These are phyloP conservation scores for Microchrysa polita DNA, from an alignment of 2,888 invertebrate genomes.

Conservation along the genomic window DNA sequence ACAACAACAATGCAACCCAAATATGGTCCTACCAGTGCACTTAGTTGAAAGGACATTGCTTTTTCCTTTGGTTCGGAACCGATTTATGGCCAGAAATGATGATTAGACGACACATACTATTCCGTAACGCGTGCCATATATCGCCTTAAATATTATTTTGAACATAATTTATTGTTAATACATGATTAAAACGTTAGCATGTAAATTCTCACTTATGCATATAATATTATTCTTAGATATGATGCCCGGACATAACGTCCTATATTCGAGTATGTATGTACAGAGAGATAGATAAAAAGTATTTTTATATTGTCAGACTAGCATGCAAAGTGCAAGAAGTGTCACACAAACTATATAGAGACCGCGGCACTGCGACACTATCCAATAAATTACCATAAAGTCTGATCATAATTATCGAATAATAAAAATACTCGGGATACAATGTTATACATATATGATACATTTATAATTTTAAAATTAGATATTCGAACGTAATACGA, in stretches of 20 bases:
- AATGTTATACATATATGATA: constrained; percentile 41
- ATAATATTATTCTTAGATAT: constrained; percentile 25
- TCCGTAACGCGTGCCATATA: background rate
- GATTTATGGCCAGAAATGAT: too few species aligned
- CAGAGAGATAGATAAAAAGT: constrained; percentile 13
- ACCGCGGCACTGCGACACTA: too few species aligned
- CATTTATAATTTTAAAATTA: constrained; percentile 2
- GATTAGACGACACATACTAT: too few species aligned
- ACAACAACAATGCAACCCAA: constrained; percentile 59
- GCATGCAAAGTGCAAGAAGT: background rate
- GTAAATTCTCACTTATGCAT: constrained; percentile 1
- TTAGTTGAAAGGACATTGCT: background rate
- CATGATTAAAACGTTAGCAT: constrained; percentile 45
- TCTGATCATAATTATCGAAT: constrained; percentile 44
- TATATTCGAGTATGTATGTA: too few species aligned
- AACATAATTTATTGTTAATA: constrained; percentile 41
- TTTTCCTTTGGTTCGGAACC: too few species aligned
- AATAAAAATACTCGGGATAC: constrained; percentile 42
- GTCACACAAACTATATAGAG: constrained; percentile 4
- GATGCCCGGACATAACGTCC: background rate
- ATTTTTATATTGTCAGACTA: constrained; percentile 1
- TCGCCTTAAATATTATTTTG: constrained; percentile 4
- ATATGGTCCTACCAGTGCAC: constrained; percentile 57
- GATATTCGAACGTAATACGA: too few species aligned
- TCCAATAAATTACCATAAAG: constrained; percentile 34